Evolutionary conservation across 1,140 invertebrate species (phyloP).

Genomic region (Cydia fagiglandana): DNA sequence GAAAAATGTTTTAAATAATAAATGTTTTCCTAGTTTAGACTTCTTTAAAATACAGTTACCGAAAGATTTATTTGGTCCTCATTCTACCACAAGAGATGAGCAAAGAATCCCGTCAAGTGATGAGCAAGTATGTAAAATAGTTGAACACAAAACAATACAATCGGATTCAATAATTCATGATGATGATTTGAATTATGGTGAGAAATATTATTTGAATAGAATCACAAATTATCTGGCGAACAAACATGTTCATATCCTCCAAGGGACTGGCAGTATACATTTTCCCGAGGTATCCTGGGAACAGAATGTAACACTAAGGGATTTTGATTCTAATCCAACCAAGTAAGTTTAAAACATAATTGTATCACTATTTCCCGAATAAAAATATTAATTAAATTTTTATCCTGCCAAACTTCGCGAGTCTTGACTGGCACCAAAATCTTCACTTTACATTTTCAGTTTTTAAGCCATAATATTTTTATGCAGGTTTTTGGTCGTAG

Average conservation of each 20-base stretch:
- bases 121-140: slow-evolving; percentile 66
- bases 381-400: background rate
- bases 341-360: background rate
- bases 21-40: slow-evolving; percentile 45
- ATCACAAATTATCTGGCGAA: background rate
- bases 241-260: background rate
- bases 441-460: too few relatives aligned
- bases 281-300: background rate
- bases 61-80: slow-evolving; percentile 53
- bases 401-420: background rate
- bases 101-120: slow-evolving; percentile 48
- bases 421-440: too few relatives aligned
- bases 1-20: background rate
- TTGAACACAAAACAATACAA: slow-evolving; percentile 58
- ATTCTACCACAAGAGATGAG: slow-evolving; percentile 46
- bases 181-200: background rate
- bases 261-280: background rate
- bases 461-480: too few relatives aligned
- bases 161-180: slow-evolving; percentile 15
- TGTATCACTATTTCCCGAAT: background rate
- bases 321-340: background rate
- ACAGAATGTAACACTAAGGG: background rate
- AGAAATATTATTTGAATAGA: background rate
- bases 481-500: too few relatives aligned
- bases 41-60: slow-evolving; percentile 63